Base-by-base conservation (phyloP, 2,888 invertebrate genomes). In the Myathropa florea region DNA sequence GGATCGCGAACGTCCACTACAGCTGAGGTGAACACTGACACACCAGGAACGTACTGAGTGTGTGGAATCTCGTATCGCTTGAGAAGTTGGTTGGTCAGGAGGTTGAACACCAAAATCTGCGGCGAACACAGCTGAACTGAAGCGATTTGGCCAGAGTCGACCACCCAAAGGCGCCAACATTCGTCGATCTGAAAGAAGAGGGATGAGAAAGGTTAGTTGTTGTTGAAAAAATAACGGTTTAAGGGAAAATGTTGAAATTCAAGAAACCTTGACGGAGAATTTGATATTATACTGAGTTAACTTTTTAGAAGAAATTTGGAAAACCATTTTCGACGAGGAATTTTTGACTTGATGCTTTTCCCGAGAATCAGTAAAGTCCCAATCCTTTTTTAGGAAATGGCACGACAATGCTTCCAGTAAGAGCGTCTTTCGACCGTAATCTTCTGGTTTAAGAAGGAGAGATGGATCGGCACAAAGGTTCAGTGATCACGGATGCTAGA, bases 71-170 rank as follows among this genome's bases (percentile, higher is more conserved):
- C 68, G 72, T 90, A 91, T 2, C 91, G 90, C 39, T 91, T 91
- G 9, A 94, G 89, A 59, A 93, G 91, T 3, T 94, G 94, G 90
- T 96, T 95, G 0, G 94, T 95, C 60, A 91, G 90, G 65, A 97
- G 91, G 90, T 96, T 95, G 90, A 97, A 97, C 0, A 96, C 95
- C 0, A 96, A 91, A 1, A 97, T 93, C 91, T 97, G 96, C 0
- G 97, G 96, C 0, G 94, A 94, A 89, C 97, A 97, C 55, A 94
- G 90, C 89, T 94, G 94, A 3, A 90, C 82, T 0, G 95, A 94
- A 0, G 94, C 94, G 4, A 96, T 93, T 89, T 94, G 94, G 0
- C 93, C 93, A 0, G 94, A 94, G 89, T 96, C 96, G 24, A 95
- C 89, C 0, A 95, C 94, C 96, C 96, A 96, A 28, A 96, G 91